Conservation (phyloP, 2,888 invertebrate species). For the Plutella xylostella region DNA sequence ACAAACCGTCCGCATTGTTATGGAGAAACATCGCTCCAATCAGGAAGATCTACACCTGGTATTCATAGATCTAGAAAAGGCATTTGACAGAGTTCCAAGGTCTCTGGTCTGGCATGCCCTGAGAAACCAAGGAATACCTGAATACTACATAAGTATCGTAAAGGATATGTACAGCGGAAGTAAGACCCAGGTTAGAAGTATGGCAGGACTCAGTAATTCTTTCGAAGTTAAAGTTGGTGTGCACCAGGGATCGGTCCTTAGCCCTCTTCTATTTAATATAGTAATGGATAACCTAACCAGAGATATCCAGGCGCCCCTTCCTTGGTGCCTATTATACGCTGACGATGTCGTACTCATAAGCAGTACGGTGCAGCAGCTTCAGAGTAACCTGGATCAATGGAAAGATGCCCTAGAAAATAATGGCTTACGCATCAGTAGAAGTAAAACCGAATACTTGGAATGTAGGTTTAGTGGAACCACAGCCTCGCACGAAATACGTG, state of each 20-base stretch:
- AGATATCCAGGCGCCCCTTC: background rate
- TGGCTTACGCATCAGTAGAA: background rate
- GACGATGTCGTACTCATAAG: background rate
- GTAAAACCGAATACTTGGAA: background rate
- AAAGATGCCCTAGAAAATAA: background rate
- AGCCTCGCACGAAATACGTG: background rate
- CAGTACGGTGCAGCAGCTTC: too few relatives aligned
- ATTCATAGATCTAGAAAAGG: slow-evolving; percentile 3
- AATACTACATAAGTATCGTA: background rate
- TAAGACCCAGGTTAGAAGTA: background rate
- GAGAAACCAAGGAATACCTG: slow-evolving; percentile 1
- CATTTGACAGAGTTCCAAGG: slow-evolving; percentile 2
- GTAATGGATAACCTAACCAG: background rate
- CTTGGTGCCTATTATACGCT: background rate
- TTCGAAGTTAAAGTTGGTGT: background rate
- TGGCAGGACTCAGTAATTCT: too few relatives aligned
- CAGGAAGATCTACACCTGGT: slow-evolving; percentile 2
- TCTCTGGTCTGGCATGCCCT: slow-evolving; percentile 5
- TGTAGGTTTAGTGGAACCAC: background rate
- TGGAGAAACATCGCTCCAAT: slow-evolving; percentile 9
- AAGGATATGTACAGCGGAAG: background rate
- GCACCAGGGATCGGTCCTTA: background rate
- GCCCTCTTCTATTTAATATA: background rate
- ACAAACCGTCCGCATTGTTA: slow-evolving; percentile 10
- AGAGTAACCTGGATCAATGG: too few relatives aligned